These are phyloP conservation scores for Cosmia pyralina DNA, from an alignment of 2,888 invertebrate genomes.

Conservation along the genomic window DNA sequence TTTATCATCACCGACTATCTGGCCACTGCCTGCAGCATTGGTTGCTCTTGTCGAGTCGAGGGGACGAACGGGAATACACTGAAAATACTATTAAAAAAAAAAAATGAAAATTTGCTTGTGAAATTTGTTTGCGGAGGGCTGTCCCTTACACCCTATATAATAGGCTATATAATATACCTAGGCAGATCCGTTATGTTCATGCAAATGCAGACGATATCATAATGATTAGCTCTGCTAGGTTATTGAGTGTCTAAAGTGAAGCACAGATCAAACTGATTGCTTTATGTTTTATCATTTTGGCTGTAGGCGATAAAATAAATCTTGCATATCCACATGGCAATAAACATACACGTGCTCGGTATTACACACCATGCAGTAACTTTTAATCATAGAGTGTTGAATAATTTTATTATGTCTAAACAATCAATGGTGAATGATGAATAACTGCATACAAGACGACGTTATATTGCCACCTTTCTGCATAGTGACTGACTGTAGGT, in stretches of 20 bases:
- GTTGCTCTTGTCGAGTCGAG: too few species aligned
- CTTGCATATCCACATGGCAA: slow-evolving; percentile 14
- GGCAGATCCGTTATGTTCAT: background rate
- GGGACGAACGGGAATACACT: too few species aligned
- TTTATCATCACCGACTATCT: background rate
- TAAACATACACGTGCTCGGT: slow-evolving; percentile 45
- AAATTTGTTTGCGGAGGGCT: too few species aligned
- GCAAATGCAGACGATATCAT: background rate
- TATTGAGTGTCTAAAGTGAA: slow-evolving; percentile 8
- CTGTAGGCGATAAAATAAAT: slow-evolving; percentile 33
- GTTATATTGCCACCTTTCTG: background rate
- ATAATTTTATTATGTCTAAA: slow-evolving; percentile 31
- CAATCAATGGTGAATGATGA: slow-evolving; percentile 26
- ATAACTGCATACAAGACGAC: slow-evolving; percentile 2
- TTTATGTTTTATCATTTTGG: slow-evolving; percentile 27
- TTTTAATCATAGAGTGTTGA: slow-evolving; percentile 37
- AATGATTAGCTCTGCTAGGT: background rate
- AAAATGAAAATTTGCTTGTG: too few species aligned
- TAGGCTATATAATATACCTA: too few species aligned
- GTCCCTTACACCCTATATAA: too few species aligned
- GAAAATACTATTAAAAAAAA: too few species aligned
- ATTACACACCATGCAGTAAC: slow-evolving; percentile 18
- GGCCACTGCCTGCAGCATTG: background rate
- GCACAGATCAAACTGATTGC: slow-evolving; percentile 17
- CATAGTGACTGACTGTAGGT: background rate